These are phyloP conservation scores for Acanthosoma haemorrhoidale DNA, from an alignment of 2,888 invertebrate species.

Conservation along the genomic window DNA sequence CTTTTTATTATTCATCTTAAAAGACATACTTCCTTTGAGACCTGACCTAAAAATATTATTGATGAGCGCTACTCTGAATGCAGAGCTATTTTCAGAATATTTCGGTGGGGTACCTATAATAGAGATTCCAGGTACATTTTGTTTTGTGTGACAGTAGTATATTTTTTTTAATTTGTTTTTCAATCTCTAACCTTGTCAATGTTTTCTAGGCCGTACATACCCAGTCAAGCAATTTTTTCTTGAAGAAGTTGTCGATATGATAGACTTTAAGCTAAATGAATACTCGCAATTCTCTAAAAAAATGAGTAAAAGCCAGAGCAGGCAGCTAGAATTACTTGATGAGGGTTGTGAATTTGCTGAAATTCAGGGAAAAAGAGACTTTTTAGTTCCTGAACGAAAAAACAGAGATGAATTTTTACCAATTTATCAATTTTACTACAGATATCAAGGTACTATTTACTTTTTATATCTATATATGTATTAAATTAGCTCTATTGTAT, in stretches of 20 bases:
- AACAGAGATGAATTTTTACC: conserved; percentile 67
- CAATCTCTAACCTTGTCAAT: neutral
- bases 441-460: conserved; percentile 54
- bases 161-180: neutral
- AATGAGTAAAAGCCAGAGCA: conserved; percentile 46
- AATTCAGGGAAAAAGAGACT: conserved; percentile 44
- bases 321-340: conserved; percentile 60
- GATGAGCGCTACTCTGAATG: conserved; percentile 91
- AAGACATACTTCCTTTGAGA: conserved; percentile 65
- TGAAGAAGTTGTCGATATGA: conserved; percentile 70
- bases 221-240: conserved; percentile 76
- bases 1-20: conserved; percentile 76
- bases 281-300: conserved; percentile 59
- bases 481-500: too few relatives aligned
- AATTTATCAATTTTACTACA: conserved; percentile 59
- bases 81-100: conserved; percentile 76
- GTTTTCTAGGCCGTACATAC: conserved; percentile 59
- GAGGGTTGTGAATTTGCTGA: conserved; percentile 48
- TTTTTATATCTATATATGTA: neutral
- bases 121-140: conserved; percentile 63
- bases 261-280: conserved; percentile 57
- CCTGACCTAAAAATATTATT: conserved; percentile 75
- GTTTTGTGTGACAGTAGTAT: neutral
- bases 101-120: conserved; percentile 73
- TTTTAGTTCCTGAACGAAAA: conserved; percentile 55